phyloP scores from a whole-genome alignment of 2,888 invertebrate genomes.

The Vannuccia rotundouncinata region DNA sequence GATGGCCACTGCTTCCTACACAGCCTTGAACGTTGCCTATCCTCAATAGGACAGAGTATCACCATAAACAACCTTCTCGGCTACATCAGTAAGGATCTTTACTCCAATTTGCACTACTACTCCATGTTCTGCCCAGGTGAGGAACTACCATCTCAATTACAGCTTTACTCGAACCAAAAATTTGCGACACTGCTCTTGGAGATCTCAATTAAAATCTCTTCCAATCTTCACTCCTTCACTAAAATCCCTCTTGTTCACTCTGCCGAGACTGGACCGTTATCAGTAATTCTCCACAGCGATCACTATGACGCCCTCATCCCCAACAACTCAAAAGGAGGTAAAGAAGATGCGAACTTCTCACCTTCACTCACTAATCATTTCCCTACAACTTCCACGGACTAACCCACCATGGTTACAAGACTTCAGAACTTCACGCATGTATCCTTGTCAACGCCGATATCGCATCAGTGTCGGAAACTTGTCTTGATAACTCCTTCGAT shows the following conservation, averaged over 20 bases:
- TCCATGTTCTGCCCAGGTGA: neutral
- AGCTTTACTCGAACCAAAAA: neutral
- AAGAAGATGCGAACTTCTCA: too few species aligned
- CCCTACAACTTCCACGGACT: too few species aligned
- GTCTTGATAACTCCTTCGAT: neutral
- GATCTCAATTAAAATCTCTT: too few species aligned
- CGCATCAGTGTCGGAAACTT: neutral
- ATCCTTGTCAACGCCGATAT: neutral
- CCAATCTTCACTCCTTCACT: neutral
- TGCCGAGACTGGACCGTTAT: neutral
- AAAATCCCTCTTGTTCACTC: neutral
- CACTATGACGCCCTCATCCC: neutral
- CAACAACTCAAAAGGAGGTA: too few species aligned
- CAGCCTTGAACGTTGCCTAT: neutral
- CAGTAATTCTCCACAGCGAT: neutral
- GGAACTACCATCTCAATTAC: neutral
- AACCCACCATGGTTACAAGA: too few species aligned
- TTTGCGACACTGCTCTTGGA: neutral
- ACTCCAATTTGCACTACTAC: neutral
- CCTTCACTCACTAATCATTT: too few species aligned
- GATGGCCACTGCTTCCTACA: conserved; percentile 23
- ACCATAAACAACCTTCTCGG: neutral
- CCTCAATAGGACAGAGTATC: neutral
- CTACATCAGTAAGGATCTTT: neutral
- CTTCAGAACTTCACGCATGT: neutral